These are phyloP conservation scores for Drosophila lacicola DNA, from an alignment of 2,888 invertebrate species.

Conservation along the genomic window DNA sequence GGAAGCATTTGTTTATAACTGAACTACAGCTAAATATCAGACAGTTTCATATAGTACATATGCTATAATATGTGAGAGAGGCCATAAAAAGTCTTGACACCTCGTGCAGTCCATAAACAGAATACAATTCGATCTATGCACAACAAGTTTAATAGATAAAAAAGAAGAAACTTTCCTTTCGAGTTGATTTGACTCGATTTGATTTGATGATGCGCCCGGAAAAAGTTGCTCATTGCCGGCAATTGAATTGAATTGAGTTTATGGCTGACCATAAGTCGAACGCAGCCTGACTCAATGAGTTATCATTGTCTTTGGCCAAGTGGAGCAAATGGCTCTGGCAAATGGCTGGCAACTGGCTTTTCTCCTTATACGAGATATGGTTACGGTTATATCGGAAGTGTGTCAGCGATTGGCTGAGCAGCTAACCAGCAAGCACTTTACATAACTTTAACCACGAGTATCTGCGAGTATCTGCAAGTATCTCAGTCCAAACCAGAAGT, in stretches of 20 bases:
- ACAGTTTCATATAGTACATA: slow-evolving; percentile 7
- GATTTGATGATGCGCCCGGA: slow-evolving; percentile 65
- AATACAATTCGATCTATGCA: slow-evolving; percentile 43
- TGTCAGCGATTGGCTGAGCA: slow-evolving; percentile 58
- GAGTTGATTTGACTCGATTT: slow-evolving; percentile 61
- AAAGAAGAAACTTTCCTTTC: slow-evolving; percentile 58
- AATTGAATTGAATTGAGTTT: slow-evolving; percentile 70
- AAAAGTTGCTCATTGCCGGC: slow-evolving; percentile 62
- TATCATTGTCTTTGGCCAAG: slow-evolving; percentile 70
- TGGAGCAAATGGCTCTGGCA: slow-evolving; percentile 51
- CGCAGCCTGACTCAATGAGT: slow-evolving; percentile 57
- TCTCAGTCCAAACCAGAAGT: slow-evolving; percentile 71
- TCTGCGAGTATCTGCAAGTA: slow-evolving; percentile 41
- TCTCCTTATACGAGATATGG: slow-evolving; percentile 57
- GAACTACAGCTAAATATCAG: slow-evolving; percentile 3
- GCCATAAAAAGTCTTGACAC: slow-evolving; percentile 67
- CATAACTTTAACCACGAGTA: slow-evolving; percentile 53
- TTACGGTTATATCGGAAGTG: slow-evolving; percentile 72
- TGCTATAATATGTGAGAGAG: slow-evolving; percentile 16
- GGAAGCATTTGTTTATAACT: slow-evolving; percentile 28
- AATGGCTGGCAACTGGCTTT: slow-evolving; percentile 48
- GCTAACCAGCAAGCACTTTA: slow-evolving; percentile 57
- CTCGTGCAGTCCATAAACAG: slow-evolving; percentile 41
- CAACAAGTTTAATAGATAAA: slow-evolving; percentile 39
- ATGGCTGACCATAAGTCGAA: slow-evolving; percentile 48